A percentile compares a stretch with the other conserved stretches of the same genome.
Evolutionary conservation across 2,888 invertebrate species (phyloP).

Genomic region (Brachynemurus nebulosus): DNA sequence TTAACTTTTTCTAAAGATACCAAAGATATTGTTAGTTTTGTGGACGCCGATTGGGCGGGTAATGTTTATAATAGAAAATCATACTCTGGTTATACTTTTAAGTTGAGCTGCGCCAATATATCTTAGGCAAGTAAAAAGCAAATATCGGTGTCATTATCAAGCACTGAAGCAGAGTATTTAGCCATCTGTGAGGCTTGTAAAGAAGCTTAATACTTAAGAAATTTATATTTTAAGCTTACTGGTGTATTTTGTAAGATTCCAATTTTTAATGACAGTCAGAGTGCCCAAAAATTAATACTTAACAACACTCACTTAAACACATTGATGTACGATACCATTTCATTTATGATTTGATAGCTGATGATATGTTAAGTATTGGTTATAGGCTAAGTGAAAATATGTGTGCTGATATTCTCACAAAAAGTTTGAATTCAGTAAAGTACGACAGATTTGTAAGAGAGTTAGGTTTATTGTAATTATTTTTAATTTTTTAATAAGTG

Average conservation of each 20-base stretch:
- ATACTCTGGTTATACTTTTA: constrained; percentile 16
- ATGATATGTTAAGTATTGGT: background rate
- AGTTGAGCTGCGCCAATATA: constrained; percentile 20
- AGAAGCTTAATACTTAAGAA: background rate
- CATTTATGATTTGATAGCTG: background rate
- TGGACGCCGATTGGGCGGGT: background rate
- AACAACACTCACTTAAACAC: background rate
- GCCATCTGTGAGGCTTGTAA: constrained; percentile 5
- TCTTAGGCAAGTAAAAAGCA: constrained; percentile 20
- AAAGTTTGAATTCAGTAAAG: background rate
- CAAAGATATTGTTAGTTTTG: background rate
- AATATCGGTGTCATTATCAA: constrained; percentile 12
- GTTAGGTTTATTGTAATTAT: background rate
- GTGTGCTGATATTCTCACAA: background rate
- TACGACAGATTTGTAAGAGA: background rate
- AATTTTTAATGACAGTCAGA: background rate
- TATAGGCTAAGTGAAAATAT: background rate
- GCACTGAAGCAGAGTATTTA: constrained; percentile 18
- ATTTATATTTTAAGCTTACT: background rate
- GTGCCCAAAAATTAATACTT: background rate
- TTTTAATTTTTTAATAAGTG: background rate
- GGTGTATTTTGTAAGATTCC: background rate
- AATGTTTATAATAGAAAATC: constrained; percentile 16
- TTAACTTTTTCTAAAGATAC: background rate
- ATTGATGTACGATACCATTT: background rate